Evolutionary conservation across 2,888 invertebrate genomes (phyloP).

Genomic region (Omphaloscelis lunosa): DNA sequence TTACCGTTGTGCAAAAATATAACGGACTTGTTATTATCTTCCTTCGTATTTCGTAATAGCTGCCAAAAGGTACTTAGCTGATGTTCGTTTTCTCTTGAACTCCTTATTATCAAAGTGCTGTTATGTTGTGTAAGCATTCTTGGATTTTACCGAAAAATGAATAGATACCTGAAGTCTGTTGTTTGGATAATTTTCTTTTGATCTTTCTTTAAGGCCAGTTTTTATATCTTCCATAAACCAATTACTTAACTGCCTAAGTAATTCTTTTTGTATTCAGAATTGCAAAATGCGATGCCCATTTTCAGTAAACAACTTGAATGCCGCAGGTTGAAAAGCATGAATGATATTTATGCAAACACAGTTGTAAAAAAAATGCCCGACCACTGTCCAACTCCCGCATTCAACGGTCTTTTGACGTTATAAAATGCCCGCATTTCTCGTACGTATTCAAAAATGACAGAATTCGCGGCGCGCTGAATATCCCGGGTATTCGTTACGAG

Average conservation of each 20-base stretch:
- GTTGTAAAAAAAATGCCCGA: conserved; percentile 52
- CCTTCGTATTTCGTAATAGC: conserved; percentile 65
- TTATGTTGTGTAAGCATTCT: conserved; percentile 56
- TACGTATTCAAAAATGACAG: conserved; percentile 55
- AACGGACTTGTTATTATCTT: conserved; percentile 77
- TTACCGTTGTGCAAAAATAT: conserved; percentile 75
- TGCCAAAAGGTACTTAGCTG: conserved; percentile 65
- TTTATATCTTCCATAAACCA: conserved; percentile 18
- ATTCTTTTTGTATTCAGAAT: conserved; percentile 2
- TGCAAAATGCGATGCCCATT: conserved; percentile 9
- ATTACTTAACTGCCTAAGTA: conserved; percentile 34
- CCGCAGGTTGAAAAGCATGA: conserved; percentile 42
- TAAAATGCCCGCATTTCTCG: conserved; percentile 47
- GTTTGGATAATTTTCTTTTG: conserved; percentile 28
- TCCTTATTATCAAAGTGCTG: conserved; percentile 64
- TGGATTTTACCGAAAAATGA: conserved; percentile 41
- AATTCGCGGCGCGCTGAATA: conserved; percentile 44
- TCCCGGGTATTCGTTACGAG: conserved; percentile 57
- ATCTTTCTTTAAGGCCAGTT: conserved; percentile 19
- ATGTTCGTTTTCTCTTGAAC: conserved; percentile 58
- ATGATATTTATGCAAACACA: conserved; percentile 57
- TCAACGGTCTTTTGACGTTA: conserved; percentile 58
- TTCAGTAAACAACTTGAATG: conserved; percentile 35
- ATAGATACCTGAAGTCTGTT: conserved; percentile 28
- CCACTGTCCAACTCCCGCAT: conserved; percentile 48